Percentiles rank a stretch among this genome's conserved stretches.
These are phyloP conservation scores for Drosophila subobscura DNA, from an alignment of 1,140 invertebrate species.

Conservation along the genomic window DNA sequence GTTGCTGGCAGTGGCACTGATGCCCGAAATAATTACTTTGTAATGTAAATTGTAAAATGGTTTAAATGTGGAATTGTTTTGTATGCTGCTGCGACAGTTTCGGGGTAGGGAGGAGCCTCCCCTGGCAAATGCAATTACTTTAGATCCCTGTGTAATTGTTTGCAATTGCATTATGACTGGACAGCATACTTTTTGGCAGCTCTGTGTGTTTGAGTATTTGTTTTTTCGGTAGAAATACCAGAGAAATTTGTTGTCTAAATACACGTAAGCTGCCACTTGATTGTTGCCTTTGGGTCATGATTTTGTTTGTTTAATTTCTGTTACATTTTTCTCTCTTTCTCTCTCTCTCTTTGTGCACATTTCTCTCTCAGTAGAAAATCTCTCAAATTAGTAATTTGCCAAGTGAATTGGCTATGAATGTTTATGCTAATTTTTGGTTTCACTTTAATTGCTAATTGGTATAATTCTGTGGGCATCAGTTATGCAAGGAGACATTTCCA, in stretches of 20 bases:
- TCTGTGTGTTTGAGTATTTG: conserved; percentile 12
- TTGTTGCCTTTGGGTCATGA: not conserved
- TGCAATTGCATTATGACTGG: conserved; percentile 66
- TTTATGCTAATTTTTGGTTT: too few relatives aligned
- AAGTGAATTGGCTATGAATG: too few relatives aligned
- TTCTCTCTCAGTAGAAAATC: too few relatives aligned
- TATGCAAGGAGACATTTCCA: too few relatives aligned
- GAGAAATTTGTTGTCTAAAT: conserved; percentile 23
- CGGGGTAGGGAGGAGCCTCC: not conserved
- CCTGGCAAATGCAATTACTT: conserved; percentile 67
- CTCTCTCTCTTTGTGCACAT: too few relatives aligned
- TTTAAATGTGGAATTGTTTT: conserved; percentile 3
- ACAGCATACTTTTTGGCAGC: conserved; percentile 53
- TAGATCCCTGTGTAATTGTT: conserved; percentile 56
- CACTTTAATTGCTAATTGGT: too few relatives aligned
- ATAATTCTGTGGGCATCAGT: too few relatives aligned
- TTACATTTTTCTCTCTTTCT: too few relatives aligned
- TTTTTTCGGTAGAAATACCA: conserved; percentile 30
- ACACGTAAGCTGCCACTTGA: not conserved
- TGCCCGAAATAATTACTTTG: conserved; percentile 75
- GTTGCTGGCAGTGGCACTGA: not conserved
- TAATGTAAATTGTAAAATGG: conserved; percentile 63
- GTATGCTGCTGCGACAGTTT: not conserved
- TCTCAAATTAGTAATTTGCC: too few relatives aligned
- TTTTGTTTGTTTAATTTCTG: conserved; percentile 2